phyloP scores from a whole-genome alignment of 2,113 vertebrate genomes.

The Chloropsis hardwickii region DNA sequence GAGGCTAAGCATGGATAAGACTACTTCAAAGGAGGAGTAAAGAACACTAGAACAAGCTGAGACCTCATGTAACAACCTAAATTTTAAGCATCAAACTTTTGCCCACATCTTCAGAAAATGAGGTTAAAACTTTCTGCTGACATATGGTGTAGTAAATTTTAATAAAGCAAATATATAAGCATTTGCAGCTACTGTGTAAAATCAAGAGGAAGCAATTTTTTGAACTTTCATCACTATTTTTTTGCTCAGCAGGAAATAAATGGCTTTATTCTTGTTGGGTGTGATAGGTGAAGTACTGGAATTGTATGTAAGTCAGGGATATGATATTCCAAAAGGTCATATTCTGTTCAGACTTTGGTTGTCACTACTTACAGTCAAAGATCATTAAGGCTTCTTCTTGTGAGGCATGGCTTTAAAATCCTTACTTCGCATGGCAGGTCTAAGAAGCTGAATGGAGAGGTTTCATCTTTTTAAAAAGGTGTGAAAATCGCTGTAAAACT shows the following conservation, averaged over 20 bases:
- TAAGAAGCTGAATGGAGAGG: not conserved
- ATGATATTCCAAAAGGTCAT: not conserved
- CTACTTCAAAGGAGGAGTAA: slow-evolving; percentile 40
- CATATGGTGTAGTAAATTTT: not conserved
- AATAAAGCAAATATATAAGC: not conserved
- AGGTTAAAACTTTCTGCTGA: not conserved
- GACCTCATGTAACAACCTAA: slow-evolving; percentile 36
- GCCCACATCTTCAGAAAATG: not conserved
- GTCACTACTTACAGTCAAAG: not conserved
- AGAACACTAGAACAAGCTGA: not conserved
- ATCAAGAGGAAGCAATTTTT: not conserved
- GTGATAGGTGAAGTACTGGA: not conserved
- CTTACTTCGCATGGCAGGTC: not conserved
- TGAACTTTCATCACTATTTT: not conserved
- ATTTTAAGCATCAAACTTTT: slow-evolving; percentile 26
- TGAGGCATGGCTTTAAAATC: not conserved
- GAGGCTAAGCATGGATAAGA: slow-evolving; percentile 56
- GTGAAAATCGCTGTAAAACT: not conserved
- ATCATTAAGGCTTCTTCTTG: not conserved
- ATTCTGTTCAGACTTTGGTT: not conserved
- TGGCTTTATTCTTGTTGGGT: not conserved
- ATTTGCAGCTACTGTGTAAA: not conserved
- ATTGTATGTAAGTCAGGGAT: not conserved
- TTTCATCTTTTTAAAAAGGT: not conserved
- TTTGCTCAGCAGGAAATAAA: not conserved